Evolutionary conservation across 2,888 invertebrate genomes (phyloP), one percentile per base, ranked within the genome.

Genomic region (Crossocerus cetratus): DNA sequence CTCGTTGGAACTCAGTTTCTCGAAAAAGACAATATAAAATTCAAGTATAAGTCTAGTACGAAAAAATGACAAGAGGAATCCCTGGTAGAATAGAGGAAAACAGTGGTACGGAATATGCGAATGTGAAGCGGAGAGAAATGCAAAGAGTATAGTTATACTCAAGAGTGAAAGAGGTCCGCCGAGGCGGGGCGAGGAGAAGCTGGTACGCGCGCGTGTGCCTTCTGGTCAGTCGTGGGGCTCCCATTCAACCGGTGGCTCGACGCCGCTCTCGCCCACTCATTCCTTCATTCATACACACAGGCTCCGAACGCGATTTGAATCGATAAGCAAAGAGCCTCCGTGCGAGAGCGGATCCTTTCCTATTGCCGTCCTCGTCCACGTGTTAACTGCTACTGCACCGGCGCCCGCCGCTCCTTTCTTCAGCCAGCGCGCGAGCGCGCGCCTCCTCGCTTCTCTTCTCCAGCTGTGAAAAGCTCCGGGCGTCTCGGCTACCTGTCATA

Each of bases 231-330:
- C 81, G 80, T 78, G 82, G 84, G 86, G 80, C 84, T 86, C 80
- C 83, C 89, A 89, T 89, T 89, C 88, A 89, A 86, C 87, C 87
- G 85, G 86, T 86, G 86, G 87, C 87, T 86, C 85, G 84, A 81
- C 32, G 32, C 8, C 32, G 32, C 32, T 32, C 83, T 87, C 87
- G 86, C 88, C 86, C 86, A 86, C 87, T 88, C 88, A 85, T 87
- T 87, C 88, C 85, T 87, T 88, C 88, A 88, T 89, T 89, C 89
- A 89, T 88, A 88, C 88, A 82, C 84, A 82, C 79, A 32, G 32
- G 32, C 32, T 32, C 32, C 81, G 86, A 83, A 88, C 88, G 87
- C 89, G 86, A 89, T 89, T 89, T 88, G 87, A 89, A 89, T 89
- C 88, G 87, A 89, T 89, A 89, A 89, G 86, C 86, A 83, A 88